phyloP scores from a whole-genome alignment of 2,113 vertebrate genomes.

The Capra hircus region DNA sequence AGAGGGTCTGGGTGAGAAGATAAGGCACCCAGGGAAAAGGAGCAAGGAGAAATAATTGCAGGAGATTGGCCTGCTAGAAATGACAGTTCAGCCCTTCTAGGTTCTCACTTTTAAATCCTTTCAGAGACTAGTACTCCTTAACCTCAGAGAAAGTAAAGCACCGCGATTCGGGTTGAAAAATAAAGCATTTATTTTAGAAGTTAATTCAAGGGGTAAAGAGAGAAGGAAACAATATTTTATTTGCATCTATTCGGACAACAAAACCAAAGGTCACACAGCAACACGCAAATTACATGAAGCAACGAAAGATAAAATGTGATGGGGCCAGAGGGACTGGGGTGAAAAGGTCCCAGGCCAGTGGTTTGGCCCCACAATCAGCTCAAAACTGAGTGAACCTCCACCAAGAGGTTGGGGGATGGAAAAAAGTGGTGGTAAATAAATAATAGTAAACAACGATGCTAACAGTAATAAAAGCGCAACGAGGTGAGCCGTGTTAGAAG shows the following conservation, averaged over 20 bases:
- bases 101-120: conserved; percentile 17
- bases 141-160: conserved; percentile 47
- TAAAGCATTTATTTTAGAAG: conserved; percentile 84
- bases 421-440: conserved; percentile 28
- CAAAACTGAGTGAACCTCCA: conserved; percentile 30
- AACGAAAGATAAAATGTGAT: conserved; percentile 43
- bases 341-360: not conserved
- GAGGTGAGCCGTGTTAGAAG: not conserved
- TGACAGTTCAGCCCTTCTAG: not conserved
- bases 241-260: conserved; percentile 43
- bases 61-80: not conserved
- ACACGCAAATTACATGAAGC: conserved; percentile 64
- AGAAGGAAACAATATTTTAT: conserved; percentile 56
- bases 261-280: conserved; percentile 69
- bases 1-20: not conserved
- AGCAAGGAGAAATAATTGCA: not conserved
- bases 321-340: not conserved
- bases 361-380: not conserved
- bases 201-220: conserved; percentile 46
- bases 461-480: not conserved
- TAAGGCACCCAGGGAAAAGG: not conserved
- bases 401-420: not conserved
- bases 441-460: not conserved
- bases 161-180: conserved; percentile 81
- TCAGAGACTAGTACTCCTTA: not conserved